Evolutionary conservation across 2,888 invertebrate species (phyloP).

Genomic region (Hylaea fasciaria): DNA sequence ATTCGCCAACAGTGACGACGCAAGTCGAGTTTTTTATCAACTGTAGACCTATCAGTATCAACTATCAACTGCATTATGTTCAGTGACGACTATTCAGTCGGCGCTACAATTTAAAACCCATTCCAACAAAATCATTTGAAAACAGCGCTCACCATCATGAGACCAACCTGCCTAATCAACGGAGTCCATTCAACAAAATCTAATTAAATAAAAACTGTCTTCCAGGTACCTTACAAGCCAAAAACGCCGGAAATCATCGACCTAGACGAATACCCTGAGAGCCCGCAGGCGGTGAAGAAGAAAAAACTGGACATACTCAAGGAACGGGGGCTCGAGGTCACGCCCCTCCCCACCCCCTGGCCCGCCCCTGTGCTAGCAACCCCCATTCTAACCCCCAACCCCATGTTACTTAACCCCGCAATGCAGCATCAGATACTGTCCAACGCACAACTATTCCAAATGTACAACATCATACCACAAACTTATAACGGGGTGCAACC

Average conservation of each 20-base stretch:
- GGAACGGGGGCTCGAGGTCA: constrained; percentile 90
- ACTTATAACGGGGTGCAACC: constrained; percentile 65
- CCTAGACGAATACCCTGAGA: constrained; percentile 84
- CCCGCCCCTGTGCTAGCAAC: constrained; percentile 33
- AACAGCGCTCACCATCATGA: no score
- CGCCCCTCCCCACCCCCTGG: constrained; percentile 83
- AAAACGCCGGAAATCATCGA: constrained; percentile 88
- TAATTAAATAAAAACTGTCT: background rate
- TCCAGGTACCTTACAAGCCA: constrained; percentile 85
- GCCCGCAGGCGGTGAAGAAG: constrained; percentile 83
- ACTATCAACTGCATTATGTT: no score
- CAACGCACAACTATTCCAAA: constrained; percentile 76
- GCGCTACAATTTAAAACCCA: no score
- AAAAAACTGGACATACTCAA: constrained; percentile 90
- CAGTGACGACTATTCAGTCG: no score
- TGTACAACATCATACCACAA: constrained; percentile 69
- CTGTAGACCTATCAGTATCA: no score
- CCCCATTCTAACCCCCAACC: constrained; percentile 48
- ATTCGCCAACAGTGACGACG: no score
- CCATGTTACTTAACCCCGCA: constrained; percentile 67
- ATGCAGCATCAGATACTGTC: constrained; percentile 79
- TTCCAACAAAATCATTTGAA: no score
- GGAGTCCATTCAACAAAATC: no score
- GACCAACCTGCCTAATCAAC: no score
- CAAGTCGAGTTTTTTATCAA: no score